These are phyloP conservation scores for Cnemophilus loriae DNA, from an alignment of 2,113 vertebrate genomes.

Conservation along the genomic window DNA sequence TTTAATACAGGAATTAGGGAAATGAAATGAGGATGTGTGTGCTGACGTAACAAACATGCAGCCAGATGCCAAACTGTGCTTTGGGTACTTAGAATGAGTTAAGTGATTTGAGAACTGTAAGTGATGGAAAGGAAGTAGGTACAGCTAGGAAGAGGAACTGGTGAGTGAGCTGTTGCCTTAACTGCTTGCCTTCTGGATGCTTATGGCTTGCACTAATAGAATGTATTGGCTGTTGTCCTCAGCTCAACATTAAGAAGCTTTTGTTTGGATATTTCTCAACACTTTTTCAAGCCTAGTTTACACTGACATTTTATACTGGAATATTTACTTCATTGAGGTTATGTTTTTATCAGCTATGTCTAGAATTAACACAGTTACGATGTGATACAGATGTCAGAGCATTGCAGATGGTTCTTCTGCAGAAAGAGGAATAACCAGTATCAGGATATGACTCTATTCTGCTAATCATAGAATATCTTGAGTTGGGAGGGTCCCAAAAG, in stretches of 20 bases:
- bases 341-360: neutral
- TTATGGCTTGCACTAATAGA: neutral
- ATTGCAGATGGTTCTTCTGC: neutral
- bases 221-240: neutral
- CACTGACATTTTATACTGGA: neutral
- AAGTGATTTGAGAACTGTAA: slow-evolving; percentile 24
- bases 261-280: neutral
- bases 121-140: slow-evolving; percentile 3
- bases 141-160: slow-evolving; percentile 38
- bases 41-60: neutral
- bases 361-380: neutral
- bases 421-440: neutral
- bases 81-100: neutral
- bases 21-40: slow-evolving; percentile 49
- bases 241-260: neutral
- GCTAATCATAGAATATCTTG: neutral
- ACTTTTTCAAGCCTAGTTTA: neutral
- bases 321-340: neutral
- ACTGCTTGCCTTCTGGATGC: neutral
- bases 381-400: neutral
- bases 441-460: neutral
- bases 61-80: neutral
- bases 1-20: slow-evolving; percentile 11
- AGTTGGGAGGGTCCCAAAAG: neutral
- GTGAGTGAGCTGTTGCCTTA: neutral